Percentiles rank a stretch among this genome's conserved stretches.
Conservation (phyloP, 2,888 invertebrate genomes). For the Ectobius pallidus region DNA sequence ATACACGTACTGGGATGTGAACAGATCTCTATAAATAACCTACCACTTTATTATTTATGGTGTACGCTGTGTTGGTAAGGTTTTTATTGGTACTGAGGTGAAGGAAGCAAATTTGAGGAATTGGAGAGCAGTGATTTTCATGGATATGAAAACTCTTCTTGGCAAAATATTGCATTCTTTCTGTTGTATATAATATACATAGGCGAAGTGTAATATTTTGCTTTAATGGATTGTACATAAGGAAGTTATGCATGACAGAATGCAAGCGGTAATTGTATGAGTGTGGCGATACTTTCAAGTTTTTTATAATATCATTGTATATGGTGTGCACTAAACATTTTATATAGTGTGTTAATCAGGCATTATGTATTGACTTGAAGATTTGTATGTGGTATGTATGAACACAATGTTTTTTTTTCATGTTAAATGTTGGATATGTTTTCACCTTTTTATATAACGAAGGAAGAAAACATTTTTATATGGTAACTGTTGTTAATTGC, state of each 20-base stretch:
- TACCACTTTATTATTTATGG: conserved; percentile 24
- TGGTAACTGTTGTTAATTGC: conserved; percentile 25
- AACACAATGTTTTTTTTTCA: conserved; percentile 1
- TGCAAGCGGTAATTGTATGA: neutral
- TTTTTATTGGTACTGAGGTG: conserved; percentile 25
- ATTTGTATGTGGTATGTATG: neutral
- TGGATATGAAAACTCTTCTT: neutral
- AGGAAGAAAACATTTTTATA: conserved; percentile 27
- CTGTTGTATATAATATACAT: no score
- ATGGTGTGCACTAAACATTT: conserved; percentile 16
- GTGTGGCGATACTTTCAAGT: neutral
- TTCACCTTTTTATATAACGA: conserved; percentile 26
- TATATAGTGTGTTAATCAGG: neutral
- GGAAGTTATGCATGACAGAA: neutral
- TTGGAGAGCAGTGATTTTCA: neutral
- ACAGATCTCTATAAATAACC: no score
- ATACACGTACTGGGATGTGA: neutral
- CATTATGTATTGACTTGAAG: neutral
- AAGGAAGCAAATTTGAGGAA: neutral
- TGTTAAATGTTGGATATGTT: conserved; percentile 18
- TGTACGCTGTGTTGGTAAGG: neutral
- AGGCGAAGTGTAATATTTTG: no score
- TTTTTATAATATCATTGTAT: neutral
- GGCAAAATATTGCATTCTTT: neutral
- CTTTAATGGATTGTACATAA: neutral